Evolutionary conservation across 2,113 vertebrate species (phyloP).

Genomic region (Otis tarda): DNA sequence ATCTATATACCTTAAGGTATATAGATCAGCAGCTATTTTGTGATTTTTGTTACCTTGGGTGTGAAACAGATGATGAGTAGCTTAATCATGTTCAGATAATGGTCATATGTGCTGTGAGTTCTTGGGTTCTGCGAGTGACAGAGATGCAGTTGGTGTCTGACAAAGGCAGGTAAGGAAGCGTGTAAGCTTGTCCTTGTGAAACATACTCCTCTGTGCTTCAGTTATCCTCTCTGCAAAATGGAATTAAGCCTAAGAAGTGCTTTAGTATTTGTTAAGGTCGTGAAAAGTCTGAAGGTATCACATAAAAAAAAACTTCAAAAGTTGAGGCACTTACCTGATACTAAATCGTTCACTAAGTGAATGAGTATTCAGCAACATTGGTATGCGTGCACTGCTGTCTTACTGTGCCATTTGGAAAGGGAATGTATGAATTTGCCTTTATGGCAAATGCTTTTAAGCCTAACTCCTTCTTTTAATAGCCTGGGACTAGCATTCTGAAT

Average conservation of each 20-base stretch:
- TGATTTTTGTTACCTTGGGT: background rate
- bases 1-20: background rate
- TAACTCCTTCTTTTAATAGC: slow-evolving; percentile 8
- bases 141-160: background rate
- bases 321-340: background rate
- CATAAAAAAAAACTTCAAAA: background rate
- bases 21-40: background rate
- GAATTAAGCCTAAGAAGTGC: background rate
- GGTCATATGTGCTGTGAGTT: background rate
- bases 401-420: background rate
- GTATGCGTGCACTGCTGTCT: background rate
- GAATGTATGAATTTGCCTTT: background rate
- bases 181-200: background rate
- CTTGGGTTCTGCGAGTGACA: background rate
- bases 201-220: background rate
- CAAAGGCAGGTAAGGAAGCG: background rate
- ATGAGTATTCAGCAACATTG: background rate
- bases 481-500: slow-evolving; percentile 39
- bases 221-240: background rate
- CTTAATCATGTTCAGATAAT: background rate
- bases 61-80: background rate
- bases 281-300: background rate
- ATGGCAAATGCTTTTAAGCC: background rate
- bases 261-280: background rate
- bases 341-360: background rate